These are phyloP conservation scores for Tipula helvola DNA, from an alignment of 2,888 invertebrate species.

Conservation along the genomic window DNA sequence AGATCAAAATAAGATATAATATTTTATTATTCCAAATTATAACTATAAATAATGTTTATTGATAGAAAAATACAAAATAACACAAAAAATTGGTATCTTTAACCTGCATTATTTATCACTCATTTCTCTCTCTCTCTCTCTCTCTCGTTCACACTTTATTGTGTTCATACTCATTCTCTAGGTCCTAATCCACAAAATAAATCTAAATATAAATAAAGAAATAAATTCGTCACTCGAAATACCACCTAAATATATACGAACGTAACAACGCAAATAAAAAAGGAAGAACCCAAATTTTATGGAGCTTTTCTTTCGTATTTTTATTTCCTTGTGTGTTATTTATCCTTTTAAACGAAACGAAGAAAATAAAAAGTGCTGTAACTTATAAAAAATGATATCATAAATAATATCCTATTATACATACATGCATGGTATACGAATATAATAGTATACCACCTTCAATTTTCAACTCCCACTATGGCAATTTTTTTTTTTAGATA, in stretches of 20 bases:
- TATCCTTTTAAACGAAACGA: background rate
- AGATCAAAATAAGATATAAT: background rate
- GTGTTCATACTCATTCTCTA: background rate
- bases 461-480: background rate
- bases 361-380: background rate
- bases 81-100: background rate
- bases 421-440: background rate
- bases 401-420: background rate
- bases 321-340: background rate
- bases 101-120: background rate
- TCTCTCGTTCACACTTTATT: background rate
- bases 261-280: background rate
- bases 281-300: background rate
- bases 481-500: background rate
- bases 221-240: background rate
- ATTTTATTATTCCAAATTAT: conserved; percentile 4
- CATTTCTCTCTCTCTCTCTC: background rate
- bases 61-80: background rate
- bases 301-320: background rate
- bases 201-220: background rate
- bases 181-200: background rate
- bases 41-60: background rate
- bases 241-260: background rate
- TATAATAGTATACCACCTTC: background rate
- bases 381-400: background rate